phyloP scores from a whole-genome alignment of 2,888 invertebrate species.

The Melinaea menophilus region DNA sequence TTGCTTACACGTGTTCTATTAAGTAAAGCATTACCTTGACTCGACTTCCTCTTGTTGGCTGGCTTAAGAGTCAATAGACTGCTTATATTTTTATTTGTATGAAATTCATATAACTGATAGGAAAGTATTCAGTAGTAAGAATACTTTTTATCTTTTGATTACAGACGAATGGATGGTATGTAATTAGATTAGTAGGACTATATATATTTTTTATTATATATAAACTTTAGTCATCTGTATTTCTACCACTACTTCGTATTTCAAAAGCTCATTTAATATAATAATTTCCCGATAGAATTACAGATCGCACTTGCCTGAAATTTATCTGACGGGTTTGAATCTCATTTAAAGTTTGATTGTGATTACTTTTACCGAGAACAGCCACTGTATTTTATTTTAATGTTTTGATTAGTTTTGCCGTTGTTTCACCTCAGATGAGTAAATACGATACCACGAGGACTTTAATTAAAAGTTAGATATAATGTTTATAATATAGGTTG shows the following conservation, averaged over 20 bases:
- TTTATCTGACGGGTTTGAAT: slow-evolving; percentile 28
- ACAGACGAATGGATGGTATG: too few relatives aligned
- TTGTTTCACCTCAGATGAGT: slow-evolving; percentile 3
- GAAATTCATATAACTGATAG: not conserved
- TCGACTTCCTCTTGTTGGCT: not conserved
- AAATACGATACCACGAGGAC: slow-evolving; percentile 2
- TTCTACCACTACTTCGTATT: not conserved
- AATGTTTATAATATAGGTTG: not conserved
- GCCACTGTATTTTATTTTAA: slow-evolving; percentile 19
- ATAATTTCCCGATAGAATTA: slow-evolving; percentile 18
- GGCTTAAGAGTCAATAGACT: not conserved
- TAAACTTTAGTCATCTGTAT: not conserved
- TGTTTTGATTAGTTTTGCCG: slow-evolving; percentile 4
- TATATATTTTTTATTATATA: not conserved
- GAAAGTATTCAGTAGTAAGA: too few relatives aligned
- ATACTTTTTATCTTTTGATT: too few relatives aligned
- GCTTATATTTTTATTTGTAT: not conserved
- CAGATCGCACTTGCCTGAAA: slow-evolving; percentile 20
- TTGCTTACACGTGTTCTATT: slow-evolving; percentile 32
- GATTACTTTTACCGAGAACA: slow-evolving; percentile 19
- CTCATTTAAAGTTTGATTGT: slow-evolving; percentile 30
- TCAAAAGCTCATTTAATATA: slow-evolving; percentile 21
- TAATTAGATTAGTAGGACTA: too few relatives aligned
- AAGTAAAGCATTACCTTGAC: slow-evolving; percentile 14
- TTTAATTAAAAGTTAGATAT: not conserved